phyloP scores from a whole-genome alignment of 2,113 vertebrate species.

The Pica pica region DNA sequence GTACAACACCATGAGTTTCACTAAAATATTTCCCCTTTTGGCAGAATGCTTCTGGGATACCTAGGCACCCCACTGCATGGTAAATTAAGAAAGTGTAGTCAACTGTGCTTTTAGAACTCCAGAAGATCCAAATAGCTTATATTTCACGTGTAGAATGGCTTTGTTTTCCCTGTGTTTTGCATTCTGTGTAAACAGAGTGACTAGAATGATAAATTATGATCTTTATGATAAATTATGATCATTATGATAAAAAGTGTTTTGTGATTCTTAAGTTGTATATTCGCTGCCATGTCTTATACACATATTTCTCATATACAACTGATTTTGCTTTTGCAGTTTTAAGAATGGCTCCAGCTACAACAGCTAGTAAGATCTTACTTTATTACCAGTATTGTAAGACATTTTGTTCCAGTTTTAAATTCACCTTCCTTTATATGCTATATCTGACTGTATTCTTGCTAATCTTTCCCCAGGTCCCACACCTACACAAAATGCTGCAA shows the following conservation, averaged over 20 bases:
- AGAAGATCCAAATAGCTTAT: not conserved
- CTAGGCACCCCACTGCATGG: not conserved
- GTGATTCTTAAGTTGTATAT: not conserved
- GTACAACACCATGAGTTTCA: not conserved
- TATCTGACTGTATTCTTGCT: not conserved
- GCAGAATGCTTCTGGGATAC: not conserved
- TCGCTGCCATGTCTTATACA: not conserved
- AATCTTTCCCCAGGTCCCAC: not conserved
- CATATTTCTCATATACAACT: not conserved
- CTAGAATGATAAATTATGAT: not conserved
- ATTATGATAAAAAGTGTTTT: not conserved
- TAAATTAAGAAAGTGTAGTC: not conserved
- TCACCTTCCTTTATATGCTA: not conserved
- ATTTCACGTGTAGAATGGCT: not conserved
- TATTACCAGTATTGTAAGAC: not conserved
- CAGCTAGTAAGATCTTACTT: not conserved
- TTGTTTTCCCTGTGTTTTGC: not conserved
- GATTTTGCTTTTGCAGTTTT: not conserved
- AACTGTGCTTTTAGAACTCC: not conserved
- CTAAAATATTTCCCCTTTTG: not conserved
- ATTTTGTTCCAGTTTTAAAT: not conserved
- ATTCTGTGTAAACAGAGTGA: not conserved
- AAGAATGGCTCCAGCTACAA: not conserved
- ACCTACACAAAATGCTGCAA: not conserved
- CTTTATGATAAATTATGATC: not conserved